Conservation (phyloP, 2,888 invertebrate genomes). For the Hirtodrosophila alboralis region DNA sequence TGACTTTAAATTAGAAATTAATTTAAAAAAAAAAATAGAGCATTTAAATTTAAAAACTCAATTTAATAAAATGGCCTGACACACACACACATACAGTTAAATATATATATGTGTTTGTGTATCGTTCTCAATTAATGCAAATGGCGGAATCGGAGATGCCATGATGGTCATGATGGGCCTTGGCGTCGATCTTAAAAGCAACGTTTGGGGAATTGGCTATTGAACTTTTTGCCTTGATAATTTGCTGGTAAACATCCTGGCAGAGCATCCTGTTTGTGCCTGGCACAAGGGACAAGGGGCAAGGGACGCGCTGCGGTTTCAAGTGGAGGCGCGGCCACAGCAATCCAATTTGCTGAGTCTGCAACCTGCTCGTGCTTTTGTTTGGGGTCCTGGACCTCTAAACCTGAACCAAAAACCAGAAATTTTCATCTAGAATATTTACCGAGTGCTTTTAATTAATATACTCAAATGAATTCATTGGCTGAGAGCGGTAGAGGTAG, state of each 20-base stretch:
- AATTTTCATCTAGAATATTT: slow-evolving; percentile 41
- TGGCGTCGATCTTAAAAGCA: slow-evolving; percentile 44
- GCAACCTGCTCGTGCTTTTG: slow-evolving; percentile 32
- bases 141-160: slow-evolving; percentile 40
- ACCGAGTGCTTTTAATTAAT: slow-evolving; percentile 73
- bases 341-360: slow-evolving; percentile 54
- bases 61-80: slow-evolving; percentile 9
- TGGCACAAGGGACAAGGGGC: too few species aligned
- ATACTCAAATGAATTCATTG: slow-evolving; percentile 76
- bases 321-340: slow-evolving; percentile 10
- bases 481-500: too few species aligned
- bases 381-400: slow-evolving; percentile 17
- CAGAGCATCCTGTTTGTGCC: slow-evolving; percentile 8
- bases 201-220: slow-evolving; percentile 50
- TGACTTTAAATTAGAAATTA: too few species aligned
- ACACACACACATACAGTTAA: neutral
- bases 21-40: neutral
- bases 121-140: slow-evolving; percentile 54
- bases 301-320: neutral
- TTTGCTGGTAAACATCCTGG: slow-evolving; percentile 39
- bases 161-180: too few species aligned
- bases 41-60: too few species aligned
- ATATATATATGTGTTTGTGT: neutral
- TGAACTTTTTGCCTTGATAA: slow-evolving; percentile 61
- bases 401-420: neutral